Evolutionary conservation across 2,113 vertebrate genomes (phyloP), one percentile per base, ranked within the genome.

Genomic region (Pseudorhombus dupliciocellatus): DNA sequence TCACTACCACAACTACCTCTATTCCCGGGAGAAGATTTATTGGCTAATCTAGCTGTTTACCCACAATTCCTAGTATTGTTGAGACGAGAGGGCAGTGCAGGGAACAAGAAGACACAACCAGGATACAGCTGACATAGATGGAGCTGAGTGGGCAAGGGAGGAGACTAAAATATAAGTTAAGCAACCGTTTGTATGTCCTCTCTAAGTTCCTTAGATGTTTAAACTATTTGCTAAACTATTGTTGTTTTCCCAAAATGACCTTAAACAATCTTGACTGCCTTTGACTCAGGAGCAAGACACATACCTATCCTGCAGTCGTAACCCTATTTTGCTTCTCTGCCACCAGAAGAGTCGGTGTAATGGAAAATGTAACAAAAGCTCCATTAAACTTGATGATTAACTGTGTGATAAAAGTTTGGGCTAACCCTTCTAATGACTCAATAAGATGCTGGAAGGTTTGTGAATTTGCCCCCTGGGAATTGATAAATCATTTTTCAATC

Each of bases 1-100:
- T 48, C 60, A 34, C 67, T 54, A 78, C 70, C 69, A 67, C 76
- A 63, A 58, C 64, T 69, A 65, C 75, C 77, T 48, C 77, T 73
- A 46, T 79, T 83, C 72, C 83, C 10, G 4, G 44, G 84, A 84
- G 86, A 92, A 90, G 89, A 93, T 91, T 93, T 92, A 92, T 93
- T 89, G 86, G 83, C 86, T 92, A 89, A 92, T 92, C 91, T 93
- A 75, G 73, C 85, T 76, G 82, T 91, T 91, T 92, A 86, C 90
- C 91, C 86, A 88, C 87, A 90, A 86, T 92, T 82, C 88, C 77
- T 80, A 67, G 82, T 83, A 75, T 73, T 66, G 73, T 78, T 37
- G 72, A 79, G 76, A 87, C 84, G 77, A 61, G 87, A 87, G 84
- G 71, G 81, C 62, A 81, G 77, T 44, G 70, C 72, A 66, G 78